phyloP scores from a whole-genome alignment of 2,888 invertebrate species.

The Liodrosophila aerea region DNA sequence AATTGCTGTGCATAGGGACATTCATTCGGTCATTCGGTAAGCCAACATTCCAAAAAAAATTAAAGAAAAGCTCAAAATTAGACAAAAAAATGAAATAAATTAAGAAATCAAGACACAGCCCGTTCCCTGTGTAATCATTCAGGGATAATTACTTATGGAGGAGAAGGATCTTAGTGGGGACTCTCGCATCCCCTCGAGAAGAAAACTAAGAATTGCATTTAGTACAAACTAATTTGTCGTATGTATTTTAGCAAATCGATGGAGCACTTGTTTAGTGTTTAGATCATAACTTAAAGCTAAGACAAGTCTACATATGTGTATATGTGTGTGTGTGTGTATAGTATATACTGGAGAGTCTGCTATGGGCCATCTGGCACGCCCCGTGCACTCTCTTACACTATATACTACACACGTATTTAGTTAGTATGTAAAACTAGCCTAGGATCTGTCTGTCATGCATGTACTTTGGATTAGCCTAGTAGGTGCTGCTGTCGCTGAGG shows the following conservation, averaged over 20 bases:
- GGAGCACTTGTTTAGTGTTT: constrained; percentile 24
- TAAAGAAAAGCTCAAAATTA: no score
- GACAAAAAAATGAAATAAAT: no score
- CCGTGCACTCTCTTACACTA: no score
- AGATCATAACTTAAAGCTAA: constrained; percentile 47
- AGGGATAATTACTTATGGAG: no score
- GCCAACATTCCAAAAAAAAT: no score
- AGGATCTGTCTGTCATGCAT: constrained; percentile 14
- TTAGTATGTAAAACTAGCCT: constrained; percentile 36
- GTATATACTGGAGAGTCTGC: constrained; percentile 32
- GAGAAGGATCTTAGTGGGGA: background rate
- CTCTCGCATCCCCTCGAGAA: no score
- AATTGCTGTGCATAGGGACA: no score
- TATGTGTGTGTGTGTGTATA: constrained; percentile 4
- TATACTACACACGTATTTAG: constrained; percentile 1
- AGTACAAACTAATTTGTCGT: constrained; percentile 62
- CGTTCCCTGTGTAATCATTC: no score
- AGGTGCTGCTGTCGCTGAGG: constrained; percentile 74
- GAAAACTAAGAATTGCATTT: constrained; percentile 36
- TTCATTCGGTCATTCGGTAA: no score
- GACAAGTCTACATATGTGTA: constrained; percentile 41
- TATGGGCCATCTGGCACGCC: constrained; percentile 1
- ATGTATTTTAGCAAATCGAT: constrained; percentile 60
- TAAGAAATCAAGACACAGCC: no score
- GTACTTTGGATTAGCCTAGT: constrained; percentile 41